Conservation (phyloP, 2,888 invertebrate species). For the Drosophila birchii region DNA sequence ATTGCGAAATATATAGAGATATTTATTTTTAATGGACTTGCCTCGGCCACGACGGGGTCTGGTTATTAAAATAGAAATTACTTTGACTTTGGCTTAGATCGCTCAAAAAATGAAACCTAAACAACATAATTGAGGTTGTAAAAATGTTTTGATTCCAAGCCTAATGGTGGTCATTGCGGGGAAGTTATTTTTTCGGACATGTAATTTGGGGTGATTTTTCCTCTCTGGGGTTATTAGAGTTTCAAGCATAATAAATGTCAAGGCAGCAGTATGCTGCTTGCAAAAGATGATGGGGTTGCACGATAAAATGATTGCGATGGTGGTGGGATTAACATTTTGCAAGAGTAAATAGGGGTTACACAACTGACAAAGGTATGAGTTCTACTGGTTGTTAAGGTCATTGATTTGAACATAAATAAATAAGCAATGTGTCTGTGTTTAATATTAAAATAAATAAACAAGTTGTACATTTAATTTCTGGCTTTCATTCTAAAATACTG, state of each 20-base stretch:
- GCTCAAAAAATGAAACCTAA: background rate
- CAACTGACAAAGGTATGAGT: background rate
- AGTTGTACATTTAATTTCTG: background rate
- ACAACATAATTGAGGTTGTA: constrained; percentile 33
- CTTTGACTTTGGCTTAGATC: constrained; percentile 44
- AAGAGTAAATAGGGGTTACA: constrained; percentile 1
- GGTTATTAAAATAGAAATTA: constrained; percentile 50
- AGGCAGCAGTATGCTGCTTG: constrained; percentile 7
- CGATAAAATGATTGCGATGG: constrained; percentile 16
- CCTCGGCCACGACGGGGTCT: constrained; percentile 19
- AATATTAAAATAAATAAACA: background rate
- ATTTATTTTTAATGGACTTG: constrained; percentile 50
- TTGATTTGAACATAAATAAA: constrained; percentile 1
- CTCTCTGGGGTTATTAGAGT: constrained; percentile 14
- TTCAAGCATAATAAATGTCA: constrained; percentile 39
- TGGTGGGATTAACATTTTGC: constrained; percentile 16
- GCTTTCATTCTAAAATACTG: background rate
- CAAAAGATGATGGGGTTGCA: constrained; percentile 4
- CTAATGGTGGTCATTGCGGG: constrained; percentile 29
- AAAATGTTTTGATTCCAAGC: constrained; percentile 39
- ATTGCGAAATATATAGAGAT: constrained; percentile 45
- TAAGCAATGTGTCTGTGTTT: background rate
- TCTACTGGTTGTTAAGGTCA: background rate
- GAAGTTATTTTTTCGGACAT: constrained; percentile 17
- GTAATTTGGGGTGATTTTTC: constrained; percentile 36